Evolutionary conservation across 2,113 vertebrate species (phyloP), one percentile per base, ranked within the genome.

Genomic region (Peromyscus leucopus): DNA sequence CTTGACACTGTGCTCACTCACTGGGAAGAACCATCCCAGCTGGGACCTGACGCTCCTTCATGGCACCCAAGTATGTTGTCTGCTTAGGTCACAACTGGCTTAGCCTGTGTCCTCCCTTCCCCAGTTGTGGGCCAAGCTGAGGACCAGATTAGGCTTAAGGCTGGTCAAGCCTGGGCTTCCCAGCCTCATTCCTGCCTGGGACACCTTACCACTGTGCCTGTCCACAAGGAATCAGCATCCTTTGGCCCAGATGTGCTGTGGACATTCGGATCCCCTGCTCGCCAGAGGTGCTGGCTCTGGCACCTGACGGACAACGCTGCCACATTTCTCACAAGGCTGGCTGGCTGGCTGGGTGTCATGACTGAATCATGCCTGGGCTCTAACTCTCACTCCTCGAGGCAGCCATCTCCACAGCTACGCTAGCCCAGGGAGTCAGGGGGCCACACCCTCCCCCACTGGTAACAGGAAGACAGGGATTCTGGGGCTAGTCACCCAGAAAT

Each of bases 401-500:
- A 12, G 36, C 28, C 7, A 3, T 51, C 11, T 42, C 74, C 84
- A 24, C 88, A 16, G 36, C 79, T 8, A 12, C 0, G 36, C 63
- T n/a, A 74, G 55, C 13, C 89, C 36, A 3, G 42, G 31, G 36
- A 31, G 89, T 79, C 86, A 71, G 78, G 59, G 13, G 55, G 13
- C 0, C 0, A 15, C 55, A 36, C 24, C 3, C 46, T 28, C 11
- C 12, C 15, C 91, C 36, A 6, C 1, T 1, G 2, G 16, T 11
- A 51, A 71, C 13, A 5, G 63, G n/a, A 57, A 85, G 74, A 74
- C 83, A 31, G 83, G 55, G 87, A 3, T 69, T 76, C 72, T 61
- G 74, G 86, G 91, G 61, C 63, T 19, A 33, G 22, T 28, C 69
- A 46, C 92, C 91, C 95, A 92, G 95, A 87, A 86, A 78, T 19